phyloP scores from a whole-genome alignment of 2,888 invertebrate genomes.

The Sinelater perroti region DNA sequence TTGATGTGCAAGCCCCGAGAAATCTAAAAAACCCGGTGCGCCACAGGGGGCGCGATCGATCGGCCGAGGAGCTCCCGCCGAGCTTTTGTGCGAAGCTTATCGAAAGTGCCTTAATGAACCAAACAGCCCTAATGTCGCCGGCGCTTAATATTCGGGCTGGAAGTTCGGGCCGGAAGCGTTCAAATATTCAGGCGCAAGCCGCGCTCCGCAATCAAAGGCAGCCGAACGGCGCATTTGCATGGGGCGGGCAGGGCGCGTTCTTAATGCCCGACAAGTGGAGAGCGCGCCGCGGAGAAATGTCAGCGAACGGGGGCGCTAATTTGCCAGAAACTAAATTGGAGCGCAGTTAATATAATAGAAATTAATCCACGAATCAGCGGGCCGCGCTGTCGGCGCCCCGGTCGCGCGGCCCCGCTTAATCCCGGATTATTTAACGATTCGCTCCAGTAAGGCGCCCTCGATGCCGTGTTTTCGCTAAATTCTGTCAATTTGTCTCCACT shows the following conservation, averaged over 20 bases:
- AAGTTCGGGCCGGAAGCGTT: constrained; percentile 9
- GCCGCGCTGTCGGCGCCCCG: constrained; percentile 24
- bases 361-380: constrained; percentile 29
- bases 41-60: too few species aligned
- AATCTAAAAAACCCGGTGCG: too few species aligned
- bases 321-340: constrained; percentile 30
- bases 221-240: constrained; percentile 17
- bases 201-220: constrained; percentile 3
- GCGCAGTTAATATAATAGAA: constrained; percentile 30
- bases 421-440: constrained; percentile 24
- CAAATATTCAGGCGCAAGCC: constrained; percentile 9
- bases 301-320: constrained; percentile 30
- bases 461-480: constrained; percentile 30
- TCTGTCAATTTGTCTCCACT: constrained; percentile 26
- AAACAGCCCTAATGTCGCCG: constrained; percentile 7
- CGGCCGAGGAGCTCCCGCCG: too few species aligned
- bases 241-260: constrained; percentile 11
- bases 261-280: constrained; percentile 14
- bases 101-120: constrained; percentile 9
- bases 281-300: constrained; percentile 19
- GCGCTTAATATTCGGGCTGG: constrained; percentile 9
- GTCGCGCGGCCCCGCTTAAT: constrained; percentile 20
- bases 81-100: constrained; percentile 1
- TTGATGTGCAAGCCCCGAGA: too few species aligned
- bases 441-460: constrained; percentile 1